These are phyloP conservation scores for Variabilichromis moorii DNA, from an alignment of 2,113 vertebrate genomes.

Conservation along the genomic window DNA sequence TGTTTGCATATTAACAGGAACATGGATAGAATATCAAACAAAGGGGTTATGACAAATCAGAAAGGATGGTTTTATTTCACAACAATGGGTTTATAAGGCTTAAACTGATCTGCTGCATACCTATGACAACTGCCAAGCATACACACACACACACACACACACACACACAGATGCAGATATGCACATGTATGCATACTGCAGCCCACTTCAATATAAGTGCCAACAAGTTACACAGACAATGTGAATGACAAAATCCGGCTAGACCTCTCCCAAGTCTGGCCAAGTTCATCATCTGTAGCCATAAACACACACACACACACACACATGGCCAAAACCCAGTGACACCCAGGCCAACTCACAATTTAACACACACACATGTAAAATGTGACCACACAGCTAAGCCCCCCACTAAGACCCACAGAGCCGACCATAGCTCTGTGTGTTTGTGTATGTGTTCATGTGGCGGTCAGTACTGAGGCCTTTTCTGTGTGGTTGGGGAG, in stretches of 20 bases:
- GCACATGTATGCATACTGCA: background rate
- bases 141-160: background rate
- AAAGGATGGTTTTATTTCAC: slow-evolving; percentile 37
- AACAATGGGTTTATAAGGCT: slow-evolving; percentile 58
- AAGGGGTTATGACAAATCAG: slow-evolving; percentile 34
- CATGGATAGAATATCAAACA: slow-evolving; percentile 16
- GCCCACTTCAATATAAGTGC: slow-evolving; percentile 19
- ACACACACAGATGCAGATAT: background rate
- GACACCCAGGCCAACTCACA: slow-evolving; percentile 16
- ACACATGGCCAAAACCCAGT: slow-evolving; percentile 1
- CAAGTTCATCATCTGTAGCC: slow-evolving; percentile 17
- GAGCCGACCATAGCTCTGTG: background rate
- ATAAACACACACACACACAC: background rate
- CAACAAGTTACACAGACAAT: slow-evolving; percentile 17
- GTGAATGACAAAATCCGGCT: slow-evolving; percentile 26
- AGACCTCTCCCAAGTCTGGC: slow-evolving; percentile 20
- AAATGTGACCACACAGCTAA: slow-evolving; percentile 57
- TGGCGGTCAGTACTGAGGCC: slow-evolving; percentile 54
- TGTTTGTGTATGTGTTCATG: background rate
- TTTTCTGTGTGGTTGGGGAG: slow-evolving; percentile 33
- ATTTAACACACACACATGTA: slow-evolving; percentile 38
- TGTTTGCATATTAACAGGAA: slow-evolving; percentile 9
- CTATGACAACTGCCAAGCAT: slow-evolving; percentile 33
- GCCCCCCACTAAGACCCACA: slow-evolving; percentile 39
- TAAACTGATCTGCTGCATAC: slow-evolving; percentile 61